A percentile compares a stretch with the other conserved stretches of the same genome.
These are phyloP conservation scores for cattle (Bos taurus) DNA, from an alignment of 2,113 vertebrate genomes.

Conservation along the genomic window ARS-UCD2.0 NC_037329.1:59932001-59932500, in stretches of 20 bases:
- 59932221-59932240: neutral
- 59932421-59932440: neutral
- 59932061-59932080: neutral
- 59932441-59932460: neutral
- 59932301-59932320: neutral
- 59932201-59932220: neutral
- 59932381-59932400: neutral
- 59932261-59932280: neutral
- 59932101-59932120: neutral
- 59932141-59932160: neutral
- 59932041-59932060: neutral
- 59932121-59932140: neutral
- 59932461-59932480: neutral
- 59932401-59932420: neutral
- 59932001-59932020: neutral
- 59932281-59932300: neutral
- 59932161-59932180: neutral
- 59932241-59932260: neutral
- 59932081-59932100: neutral
- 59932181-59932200: neutral
- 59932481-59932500: neutral
- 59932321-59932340: neutral
- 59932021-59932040: neutral
- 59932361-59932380: neutral
- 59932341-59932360: neutral